Evolutionary conservation across 2,797 vertebrate genomes (phyloP).

Genomic region (Champsocephalus esox): DNA sequence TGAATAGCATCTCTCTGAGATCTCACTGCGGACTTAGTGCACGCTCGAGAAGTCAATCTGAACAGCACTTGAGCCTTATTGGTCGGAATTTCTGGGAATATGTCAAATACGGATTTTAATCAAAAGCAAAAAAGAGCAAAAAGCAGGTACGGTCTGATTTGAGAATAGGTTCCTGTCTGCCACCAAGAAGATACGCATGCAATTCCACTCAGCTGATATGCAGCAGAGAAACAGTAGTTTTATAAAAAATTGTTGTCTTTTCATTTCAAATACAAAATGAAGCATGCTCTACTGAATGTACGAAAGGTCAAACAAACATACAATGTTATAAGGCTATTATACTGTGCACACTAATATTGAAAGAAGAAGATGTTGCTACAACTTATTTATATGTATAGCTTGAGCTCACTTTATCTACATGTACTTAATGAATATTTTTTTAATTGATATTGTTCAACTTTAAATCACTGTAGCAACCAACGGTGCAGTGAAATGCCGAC

Average conservation of each 20-base stretch:
- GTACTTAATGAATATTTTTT: background rate
- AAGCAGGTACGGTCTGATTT: too few relatives aligned
- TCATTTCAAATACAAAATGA: background rate
- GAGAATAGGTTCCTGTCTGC: too few relatives aligned
- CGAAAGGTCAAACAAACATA: background rate
- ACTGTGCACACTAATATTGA: background rate
- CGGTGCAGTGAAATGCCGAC: background rate
- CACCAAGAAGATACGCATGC: background rate
- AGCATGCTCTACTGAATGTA: background rate
- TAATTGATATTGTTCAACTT: background rate
- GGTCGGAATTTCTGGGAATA: constrained; percentile 8
- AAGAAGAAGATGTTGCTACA: background rate
- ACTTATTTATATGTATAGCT: too few relatives aligned
- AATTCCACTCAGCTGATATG: background rate
- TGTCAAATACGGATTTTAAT: constrained; percentile 3
- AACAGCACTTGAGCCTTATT: constrained; percentile 1
- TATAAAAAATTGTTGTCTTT: background rate
- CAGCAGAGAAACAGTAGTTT: background rate
- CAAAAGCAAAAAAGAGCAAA: too few relatives aligned
- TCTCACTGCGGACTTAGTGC: constrained; percentile 2
- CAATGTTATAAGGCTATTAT: background rate
- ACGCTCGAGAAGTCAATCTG: constrained; percentile 12
- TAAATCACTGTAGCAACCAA: background rate
- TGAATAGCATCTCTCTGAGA: constrained; percentile 26
- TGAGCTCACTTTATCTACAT: background rate